Evolutionary conservation across 1,140 invertebrate species (phyloP).

Genomic region (Zaprionus camerounensis): DNA sequence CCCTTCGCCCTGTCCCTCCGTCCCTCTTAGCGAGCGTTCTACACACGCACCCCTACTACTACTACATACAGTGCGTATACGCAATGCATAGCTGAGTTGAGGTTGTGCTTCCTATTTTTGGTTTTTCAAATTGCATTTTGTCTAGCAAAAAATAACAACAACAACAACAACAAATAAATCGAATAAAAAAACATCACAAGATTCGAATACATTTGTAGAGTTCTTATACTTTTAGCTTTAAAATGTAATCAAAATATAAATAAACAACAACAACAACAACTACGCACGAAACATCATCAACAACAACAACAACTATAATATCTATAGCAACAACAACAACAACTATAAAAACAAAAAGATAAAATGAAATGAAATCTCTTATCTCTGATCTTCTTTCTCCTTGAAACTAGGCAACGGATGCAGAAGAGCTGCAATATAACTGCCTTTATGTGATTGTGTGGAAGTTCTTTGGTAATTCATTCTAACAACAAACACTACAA

Average conservation of each 20-base stretch:
- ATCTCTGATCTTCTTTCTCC: constrained; percentile 74
- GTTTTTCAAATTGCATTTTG: constrained; percentile 78
- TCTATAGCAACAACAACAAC: constrained; percentile 25
- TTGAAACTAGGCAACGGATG: constrained; percentile 76
- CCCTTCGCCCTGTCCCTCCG: too few relatives aligned
- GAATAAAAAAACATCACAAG: constrained; percentile 25
- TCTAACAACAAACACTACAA: constrained; percentile 57
- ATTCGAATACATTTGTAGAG: constrained; percentile 10
- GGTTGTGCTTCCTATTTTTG: constrained; percentile 51
- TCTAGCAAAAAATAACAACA: constrained; percentile 47
- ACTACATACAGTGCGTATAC: constrained; percentile 23
- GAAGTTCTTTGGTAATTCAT: constrained; percentile 84
- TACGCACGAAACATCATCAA: constrained; percentile 20
- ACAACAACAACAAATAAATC: constrained; percentile 26
- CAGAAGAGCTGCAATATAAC: constrained; percentile 83
- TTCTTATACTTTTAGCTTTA: constrained; percentile 12
- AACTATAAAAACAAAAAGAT: constrained; percentile 33
- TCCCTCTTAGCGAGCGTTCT: constrained; percentile 44
- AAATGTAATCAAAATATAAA: background rate
- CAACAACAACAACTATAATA: constrained; percentile 36
- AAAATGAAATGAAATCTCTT: constrained; percentile 47
- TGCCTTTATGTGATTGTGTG: constrained; percentile 84
- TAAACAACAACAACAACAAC: constrained; percentile 28
- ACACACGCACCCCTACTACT: constrained; percentile 33
- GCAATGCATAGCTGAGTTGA: constrained; percentile 24